Conservation (phyloP, 2,113 vertebrate species). For the Gymnarchus niloticus region DNA sequence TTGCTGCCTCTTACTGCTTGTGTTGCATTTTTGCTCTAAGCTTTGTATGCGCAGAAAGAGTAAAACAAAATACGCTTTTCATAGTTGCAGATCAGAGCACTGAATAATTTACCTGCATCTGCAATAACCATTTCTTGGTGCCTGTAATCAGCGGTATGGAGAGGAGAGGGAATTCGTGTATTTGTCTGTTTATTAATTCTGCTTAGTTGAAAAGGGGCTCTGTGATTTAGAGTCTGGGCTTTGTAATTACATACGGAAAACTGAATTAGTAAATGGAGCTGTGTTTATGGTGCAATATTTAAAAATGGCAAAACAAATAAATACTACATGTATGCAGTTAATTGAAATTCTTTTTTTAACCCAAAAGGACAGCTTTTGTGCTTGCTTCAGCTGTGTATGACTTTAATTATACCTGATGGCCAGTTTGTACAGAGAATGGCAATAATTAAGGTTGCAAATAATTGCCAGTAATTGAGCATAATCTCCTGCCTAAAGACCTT, state of each 20-base stretch:
- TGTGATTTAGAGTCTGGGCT: too few species aligned
- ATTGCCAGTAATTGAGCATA: constrained; percentile 12
- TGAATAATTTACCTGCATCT: not conserved
- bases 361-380: not conserved
- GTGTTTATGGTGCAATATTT: not conserved
- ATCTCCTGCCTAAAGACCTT: constrained; percentile 9
- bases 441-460: constrained; percentile 1
- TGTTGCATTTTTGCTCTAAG: too few species aligned
- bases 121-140: not conserved
- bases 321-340: not conserved
- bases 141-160: not conserved
- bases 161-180: not conserved
- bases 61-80: not conserved
- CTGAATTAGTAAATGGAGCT: not conserved
- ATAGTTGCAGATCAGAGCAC: not conserved
- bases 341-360: not conserved
- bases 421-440: not conserved
- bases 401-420: not conserved
- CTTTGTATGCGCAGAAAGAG: not conserved
- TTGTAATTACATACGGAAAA: constrained; percentile 1
- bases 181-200: not conserved
- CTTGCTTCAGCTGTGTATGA: not conserved
- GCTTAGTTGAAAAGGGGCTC: not conserved
- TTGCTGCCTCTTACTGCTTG: not conserved
- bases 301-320: not conserved